Evolutionary conservation across 2,113 vertebrate genomes (phyloP).

Genomic region (Syrrhaptes paradoxus): DNA sequence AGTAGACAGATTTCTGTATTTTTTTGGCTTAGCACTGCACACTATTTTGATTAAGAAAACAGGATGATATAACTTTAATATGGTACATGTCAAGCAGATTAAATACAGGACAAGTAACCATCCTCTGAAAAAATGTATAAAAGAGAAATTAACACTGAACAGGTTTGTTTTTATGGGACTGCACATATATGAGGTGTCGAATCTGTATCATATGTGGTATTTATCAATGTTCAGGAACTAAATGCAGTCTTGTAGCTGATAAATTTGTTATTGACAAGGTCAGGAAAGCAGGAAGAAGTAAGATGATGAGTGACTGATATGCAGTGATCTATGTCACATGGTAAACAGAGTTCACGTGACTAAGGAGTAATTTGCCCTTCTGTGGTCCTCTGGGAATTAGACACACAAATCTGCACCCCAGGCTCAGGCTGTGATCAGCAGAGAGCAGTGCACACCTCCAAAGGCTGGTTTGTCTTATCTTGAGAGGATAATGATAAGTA

Average conservation of each 20-base stretch:
- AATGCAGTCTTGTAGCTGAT: not conserved
- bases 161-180: not conserved
- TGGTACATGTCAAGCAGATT: not conserved
- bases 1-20: not conserved
- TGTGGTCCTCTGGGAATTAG: not conserved
- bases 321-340: not conserved
- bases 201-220: not conserved
- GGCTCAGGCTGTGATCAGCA: not conserved
- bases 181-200: not conserved
- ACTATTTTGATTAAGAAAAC: not conserved
- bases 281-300: not conserved
- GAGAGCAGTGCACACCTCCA: not conserved
- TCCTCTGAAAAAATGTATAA: not conserved
- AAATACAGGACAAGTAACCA: not conserved
- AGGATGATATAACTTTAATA: not conserved
- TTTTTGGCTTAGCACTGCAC: not conserved
- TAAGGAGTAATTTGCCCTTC: not conserved
- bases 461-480: not conserved
- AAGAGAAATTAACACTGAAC: not conserved
- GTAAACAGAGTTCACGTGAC: not conserved
- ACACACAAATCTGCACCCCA: not conserved
- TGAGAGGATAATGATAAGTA: not conserved
- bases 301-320: no score
- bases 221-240: not conserved
- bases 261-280: not conserved